phyloP scores from a whole-genome alignment of 2,888 invertebrate species.

The Deilephila elpenor region DNA sequence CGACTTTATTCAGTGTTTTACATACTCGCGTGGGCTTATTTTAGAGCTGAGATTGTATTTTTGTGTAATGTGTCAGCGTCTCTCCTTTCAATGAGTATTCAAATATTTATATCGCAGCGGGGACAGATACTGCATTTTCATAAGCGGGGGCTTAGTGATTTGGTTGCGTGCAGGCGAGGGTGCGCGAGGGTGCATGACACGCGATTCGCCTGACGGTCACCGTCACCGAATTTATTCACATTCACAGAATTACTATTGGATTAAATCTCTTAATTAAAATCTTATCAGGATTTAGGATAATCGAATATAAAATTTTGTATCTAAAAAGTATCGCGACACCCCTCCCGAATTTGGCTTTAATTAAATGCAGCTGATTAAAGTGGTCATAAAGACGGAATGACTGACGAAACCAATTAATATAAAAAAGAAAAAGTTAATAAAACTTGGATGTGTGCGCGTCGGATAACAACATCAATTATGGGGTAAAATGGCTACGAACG shows the following conservation, averaged over 20 bases:
- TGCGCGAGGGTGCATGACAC: conserved; percentile 62
- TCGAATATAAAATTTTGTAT: background rate
- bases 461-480: conserved; percentile 64
- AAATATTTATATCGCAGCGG: conserved; percentile 25
- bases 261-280: conserved; percentile 21
- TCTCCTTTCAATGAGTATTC: conserved; percentile 18
- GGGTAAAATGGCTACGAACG: conserved; percentile 68
- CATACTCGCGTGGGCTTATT: conserved; percentile 9
- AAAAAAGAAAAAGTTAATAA: conserved; percentile 39
- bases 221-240: conserved; percentile 42
- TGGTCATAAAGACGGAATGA: conserved; percentile 1
- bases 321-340: background rate
- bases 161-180: conserved; percentile 55
- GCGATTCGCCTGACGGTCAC: conserved; percentile 54
- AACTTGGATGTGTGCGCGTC: conserved; percentile 42
- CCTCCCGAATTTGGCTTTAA: background rate
- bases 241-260: conserved; percentile 18
- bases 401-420: conserved; percentile 7
- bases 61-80: background rate
- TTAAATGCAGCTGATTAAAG: background rate
- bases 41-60: conserved; percentile 8
- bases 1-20: background rate
- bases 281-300: background rate
- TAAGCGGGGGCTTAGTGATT: conserved; percentile 46
- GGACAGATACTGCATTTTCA: conserved; percentile 43